phyloP scores from a whole-genome alignment of 2,888 invertebrate genomes.

The Dryadula phaetusa region DNA sequence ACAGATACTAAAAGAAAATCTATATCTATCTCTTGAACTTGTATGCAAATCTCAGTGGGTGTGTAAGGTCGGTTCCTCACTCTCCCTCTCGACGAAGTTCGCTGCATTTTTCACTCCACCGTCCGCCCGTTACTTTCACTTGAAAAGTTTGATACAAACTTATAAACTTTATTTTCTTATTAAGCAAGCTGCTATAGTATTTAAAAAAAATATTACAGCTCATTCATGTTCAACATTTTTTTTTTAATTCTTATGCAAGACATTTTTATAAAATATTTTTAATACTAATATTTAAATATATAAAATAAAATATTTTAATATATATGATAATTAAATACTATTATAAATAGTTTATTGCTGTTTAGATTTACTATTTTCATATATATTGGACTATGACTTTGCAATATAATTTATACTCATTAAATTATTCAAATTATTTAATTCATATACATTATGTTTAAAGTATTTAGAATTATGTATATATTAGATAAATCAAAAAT shows the following conservation, averaged over 20 bases:
- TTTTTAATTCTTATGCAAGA: too few relatives aligned
- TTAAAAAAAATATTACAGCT: not conserved
- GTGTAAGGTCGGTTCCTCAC: slow-evolving; percentile 52
- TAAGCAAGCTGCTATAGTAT: slow-evolving; percentile 20
- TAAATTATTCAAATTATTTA: too few relatives aligned
- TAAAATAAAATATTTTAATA: too few relatives aligned
- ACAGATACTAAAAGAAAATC: not conserved
- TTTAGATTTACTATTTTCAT: too few relatives aligned
- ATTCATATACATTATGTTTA: too few relatives aligned
- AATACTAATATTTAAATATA: not conserved
- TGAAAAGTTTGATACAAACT: slow-evolving; percentile 62
- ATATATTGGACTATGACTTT: too few relatives aligned
- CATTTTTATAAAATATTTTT: not conserved
- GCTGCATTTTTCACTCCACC: slow-evolving; percentile 76
- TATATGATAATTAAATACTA: too few relatives aligned
- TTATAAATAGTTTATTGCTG: too few relatives aligned
- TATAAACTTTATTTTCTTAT: slow-evolving; percentile 33
- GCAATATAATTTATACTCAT: too few relatives aligned
- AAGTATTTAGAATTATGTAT: too few relatives aligned
- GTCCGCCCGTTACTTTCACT: slow-evolving; percentile 66
- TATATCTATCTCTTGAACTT: slow-evolving; percentile 36
- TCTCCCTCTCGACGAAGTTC: slow-evolving; percentile 70
- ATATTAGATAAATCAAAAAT: too few relatives aligned
- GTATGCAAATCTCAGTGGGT: slow-evolving; percentile 44
- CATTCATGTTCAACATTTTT: slow-evolving; percentile 1